Evolutionary conservation across 2,888 invertebrate genomes (phyloP).

Genomic region (Loripinus fragilis): DNA sequence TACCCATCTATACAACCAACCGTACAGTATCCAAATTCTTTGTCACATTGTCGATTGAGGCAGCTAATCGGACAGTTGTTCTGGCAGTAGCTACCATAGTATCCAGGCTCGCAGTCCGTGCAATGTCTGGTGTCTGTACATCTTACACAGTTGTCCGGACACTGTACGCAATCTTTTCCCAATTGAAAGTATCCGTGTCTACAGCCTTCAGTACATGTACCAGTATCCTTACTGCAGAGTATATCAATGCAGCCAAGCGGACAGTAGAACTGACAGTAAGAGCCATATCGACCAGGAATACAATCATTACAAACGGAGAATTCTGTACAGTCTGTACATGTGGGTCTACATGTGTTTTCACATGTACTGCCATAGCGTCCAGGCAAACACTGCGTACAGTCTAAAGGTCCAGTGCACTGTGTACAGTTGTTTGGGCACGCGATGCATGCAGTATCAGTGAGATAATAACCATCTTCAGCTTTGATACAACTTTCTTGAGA

Average conservation of each 20-base stretch:
- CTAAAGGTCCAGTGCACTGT: background rate
- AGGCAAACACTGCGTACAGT: background rate
- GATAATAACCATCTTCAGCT: background rate
- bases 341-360: background rate
- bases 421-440: background rate
- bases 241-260: background rate
- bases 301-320: background rate
- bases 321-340: background rate
- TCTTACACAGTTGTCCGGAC: background rate
- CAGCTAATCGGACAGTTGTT: background rate
- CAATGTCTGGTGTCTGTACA: background rate
- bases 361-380: background rate
- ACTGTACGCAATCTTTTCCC: background rate
- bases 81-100: background rate
- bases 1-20: background rate
- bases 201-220: background rate
- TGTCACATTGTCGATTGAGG: background rate
- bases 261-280: background rate
- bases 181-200: background rate
- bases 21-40: background rate
- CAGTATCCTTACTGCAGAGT: background rate
- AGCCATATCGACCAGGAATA: background rate
- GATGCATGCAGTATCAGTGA: background rate
- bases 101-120: background rate
- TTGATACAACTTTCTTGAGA: background rate